Evolutionary conservation across 2,113 vertebrate species (phyloP), one percentile per base, ranked within the genome.

Genomic region (Kryptolebias marmoratus): DNA sequence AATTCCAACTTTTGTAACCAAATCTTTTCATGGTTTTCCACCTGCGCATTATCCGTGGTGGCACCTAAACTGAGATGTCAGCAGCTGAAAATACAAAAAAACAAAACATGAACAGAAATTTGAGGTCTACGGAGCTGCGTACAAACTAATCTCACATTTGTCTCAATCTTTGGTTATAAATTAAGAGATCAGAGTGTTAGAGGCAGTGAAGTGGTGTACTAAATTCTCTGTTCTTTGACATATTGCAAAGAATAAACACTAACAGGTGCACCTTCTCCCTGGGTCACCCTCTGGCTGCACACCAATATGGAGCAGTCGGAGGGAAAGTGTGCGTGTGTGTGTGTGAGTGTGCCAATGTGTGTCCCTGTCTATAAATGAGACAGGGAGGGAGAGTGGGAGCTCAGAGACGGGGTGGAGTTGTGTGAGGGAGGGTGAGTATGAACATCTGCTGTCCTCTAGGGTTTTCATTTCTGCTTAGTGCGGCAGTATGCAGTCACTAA

Each of bases 381-480:
- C 75, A 44, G 71, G 73, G 77, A 31, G 64, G 15, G 56, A 39
- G 45, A 36, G 16, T 14, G 36, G 11, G 28, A 66, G 59, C 4
- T 18, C 36, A 14, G 58, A 59, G 55, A 47, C 64, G 42, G 28
- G 64, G 71, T 9, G 84, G 66, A 62, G 82, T 53, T 58, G 50
- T 77, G 79, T 68, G 72, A 55, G 77, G 79, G 67, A 79, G 77
- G 61, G 71, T 73, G 84, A 59, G 65, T 56, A n/a, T 67, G 64
- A 91, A 90, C 90, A 90, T 90, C 90, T 89, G 90, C 84, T 90
- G 83, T 90, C 82, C 89, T 93, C 87, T 44, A 73, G 86, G 86
- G 91, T 87, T 86, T 91, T 92, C 58, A 77, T 78, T 89, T 91
- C 85, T 89, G 90, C 92, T 92, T 91, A 93, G 89, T 81, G 14